These are phyloP conservation scores for Piprites chloris DNA, from an alignment of 2,113 vertebrate genomes.

Conservation along the genomic window DNA sequence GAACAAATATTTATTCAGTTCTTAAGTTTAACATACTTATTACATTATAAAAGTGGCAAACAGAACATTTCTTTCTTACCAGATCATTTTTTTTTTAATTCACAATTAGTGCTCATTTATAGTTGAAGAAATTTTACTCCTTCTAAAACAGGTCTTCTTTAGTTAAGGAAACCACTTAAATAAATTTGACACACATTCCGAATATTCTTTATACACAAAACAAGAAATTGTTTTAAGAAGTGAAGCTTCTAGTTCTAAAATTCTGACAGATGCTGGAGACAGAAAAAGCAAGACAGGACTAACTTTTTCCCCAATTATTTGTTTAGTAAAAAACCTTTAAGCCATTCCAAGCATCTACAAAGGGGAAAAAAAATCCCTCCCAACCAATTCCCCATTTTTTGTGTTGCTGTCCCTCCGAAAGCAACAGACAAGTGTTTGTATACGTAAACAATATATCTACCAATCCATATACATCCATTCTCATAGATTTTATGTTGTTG, in stretches of 20 bases:
- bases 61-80: constrained; percentile 10
- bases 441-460: neutral
- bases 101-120: constrained; percentile 24
- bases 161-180: constrained; percentile 36
- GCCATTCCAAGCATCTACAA: neutral
- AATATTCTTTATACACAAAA: constrained; percentile 24
- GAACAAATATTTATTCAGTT: constrained; percentile 52
- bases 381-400: neutral
- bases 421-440: fast-evolving
- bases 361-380: neutral
- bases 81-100: neutral
- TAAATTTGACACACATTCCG: constrained; percentile 30
- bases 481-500: neutral
- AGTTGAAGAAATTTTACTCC: constrained; percentile 6
- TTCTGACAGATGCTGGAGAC: constrained; percentile 2
- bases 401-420: neutral
- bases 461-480: fast-evolving
- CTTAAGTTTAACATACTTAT: constrained; percentile 42
- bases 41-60: constrained; percentile 48
- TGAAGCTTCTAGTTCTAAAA: neutral
- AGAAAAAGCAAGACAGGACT: constrained; percentile 19
- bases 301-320: constrained; percentile 12
- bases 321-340: neutral
- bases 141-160: neutral
- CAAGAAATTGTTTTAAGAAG: constrained; percentile 42